These are phyloP conservation scores for Archaeoteleia sp. DNA, from an alignment of 2,888 invertebrate species.

Conservation along the genomic window DNA sequence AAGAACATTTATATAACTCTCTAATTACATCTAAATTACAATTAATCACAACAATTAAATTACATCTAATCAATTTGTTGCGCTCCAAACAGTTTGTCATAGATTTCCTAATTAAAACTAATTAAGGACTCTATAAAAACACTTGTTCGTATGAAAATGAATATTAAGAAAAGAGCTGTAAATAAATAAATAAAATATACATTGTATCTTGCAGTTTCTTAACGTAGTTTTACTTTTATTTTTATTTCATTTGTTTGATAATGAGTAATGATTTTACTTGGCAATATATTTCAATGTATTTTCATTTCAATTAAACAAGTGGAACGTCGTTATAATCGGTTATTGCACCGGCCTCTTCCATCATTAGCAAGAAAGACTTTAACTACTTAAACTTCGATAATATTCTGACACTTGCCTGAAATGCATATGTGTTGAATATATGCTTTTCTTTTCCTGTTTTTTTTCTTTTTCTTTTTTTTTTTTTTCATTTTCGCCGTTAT, in stretches of 20 bases:
- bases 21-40: too few species aligned
- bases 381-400: slow-evolving; percentile 53
- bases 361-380: slow-evolving; percentile 51
- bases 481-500: slow-evolving; percentile 17
- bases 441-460: slow-evolving; percentile 41
- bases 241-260: slow-evolving; percentile 33
- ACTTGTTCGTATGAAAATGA: slow-evolving; percentile 3
- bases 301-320: slow-evolving; percentile 53
- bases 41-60: too few species aligned
- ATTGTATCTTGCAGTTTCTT: slow-evolving; percentile 19
- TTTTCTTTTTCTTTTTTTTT: neutral
- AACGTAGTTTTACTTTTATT: slow-evolving; percentile 18
- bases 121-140: too few species aligned
- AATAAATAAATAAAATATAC: slow-evolving; percentile 29
- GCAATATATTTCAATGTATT: slow-evolving; percentile 44
- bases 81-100: too few species aligned
- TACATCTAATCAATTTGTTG: too few species aligned
- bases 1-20: too few species aligned
- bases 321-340: slow-evolving; percentile 53
- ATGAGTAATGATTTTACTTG: slow-evolving; percentile 40
- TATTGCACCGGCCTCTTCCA: slow-evolving; percentile 54
- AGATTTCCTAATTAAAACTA: too few species aligned
- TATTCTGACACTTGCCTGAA: slow-evolving; percentile 41
- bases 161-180: slow-evolving; percentile 1
- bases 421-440: slow-evolving; percentile 16